phyloP scores from a whole-genome alignment of 2,888 invertebrate species.

The Sipha maydis region DNA sequence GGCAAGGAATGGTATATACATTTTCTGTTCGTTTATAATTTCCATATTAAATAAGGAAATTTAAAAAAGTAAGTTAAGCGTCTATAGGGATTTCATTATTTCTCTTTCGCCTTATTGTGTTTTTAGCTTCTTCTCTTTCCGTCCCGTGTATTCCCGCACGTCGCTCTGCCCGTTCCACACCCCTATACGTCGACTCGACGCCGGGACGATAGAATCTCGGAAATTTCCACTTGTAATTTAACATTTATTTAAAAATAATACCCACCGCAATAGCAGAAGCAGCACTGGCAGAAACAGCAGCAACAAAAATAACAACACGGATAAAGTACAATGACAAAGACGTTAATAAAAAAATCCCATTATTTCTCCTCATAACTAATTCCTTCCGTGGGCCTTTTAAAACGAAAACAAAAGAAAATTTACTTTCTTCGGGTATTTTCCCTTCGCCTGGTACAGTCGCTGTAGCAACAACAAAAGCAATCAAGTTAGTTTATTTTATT shows the following conservation, averaged over 20 bases:
- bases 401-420: constrained; percentile 60
- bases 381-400: constrained; percentile 59
- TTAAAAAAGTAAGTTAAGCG: constrained; percentile 61
- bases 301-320: constrained; percentile 60
- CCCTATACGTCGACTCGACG: neutral
- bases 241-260: constrained; percentile 62
- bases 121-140: constrained; percentile 44
- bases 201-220: constrained; percentile 54
- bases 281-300: constrained; percentile 38
- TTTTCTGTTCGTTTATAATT: constrained; percentile 62
- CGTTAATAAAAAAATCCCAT: constrained; percentile 62
- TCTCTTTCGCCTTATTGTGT: constrained; percentile 60
- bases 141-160: neutral
- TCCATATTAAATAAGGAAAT: constrained; percentile 62
- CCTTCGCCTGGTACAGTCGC: neutral
- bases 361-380: constrained; percentile 62
- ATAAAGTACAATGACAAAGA: constrained; percentile 59
- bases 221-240: constrained; percentile 62
- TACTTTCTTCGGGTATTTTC: constrained; percentile 32
- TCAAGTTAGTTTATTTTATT: constrained; percentile 57
- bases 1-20: constrained; percentile 20
- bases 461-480: constrained; percentile 58
- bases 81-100: constrained; percentile 61
- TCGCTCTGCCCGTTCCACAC: neutral
- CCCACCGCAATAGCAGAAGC: constrained; percentile 54